Conservation (phyloP, 1,140 invertebrate species). For the Meteorus sp. region DNA sequence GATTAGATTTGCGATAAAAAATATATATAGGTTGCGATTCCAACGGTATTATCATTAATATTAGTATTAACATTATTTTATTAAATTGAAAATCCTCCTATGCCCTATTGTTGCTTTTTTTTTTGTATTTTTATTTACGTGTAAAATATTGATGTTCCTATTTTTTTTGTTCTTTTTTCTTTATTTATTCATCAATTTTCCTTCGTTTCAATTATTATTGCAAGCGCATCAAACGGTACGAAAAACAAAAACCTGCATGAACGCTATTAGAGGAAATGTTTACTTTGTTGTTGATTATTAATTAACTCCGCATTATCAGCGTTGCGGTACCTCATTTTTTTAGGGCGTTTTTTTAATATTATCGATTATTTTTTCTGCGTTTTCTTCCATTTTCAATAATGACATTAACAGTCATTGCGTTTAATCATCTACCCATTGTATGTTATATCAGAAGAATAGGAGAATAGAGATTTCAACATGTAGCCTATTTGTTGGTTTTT, state of each 20-base stretch:
- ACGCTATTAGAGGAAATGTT: constrained; percentile 3
- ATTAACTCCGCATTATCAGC: too few species aligned
- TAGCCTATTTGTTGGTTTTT: constrained; percentile 8
- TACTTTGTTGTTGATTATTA: constrained; percentile 5
- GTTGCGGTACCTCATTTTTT: constrained; percentile 6
- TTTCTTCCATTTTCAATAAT: neutral
- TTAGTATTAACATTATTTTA: constrained; percentile 11
- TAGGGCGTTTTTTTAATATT: neutral
- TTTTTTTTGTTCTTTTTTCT: constrained; percentile 21
- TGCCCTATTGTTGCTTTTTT: constrained; percentile 14
- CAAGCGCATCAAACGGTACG: constrained; percentile 19
- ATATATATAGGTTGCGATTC: constrained; percentile 31
- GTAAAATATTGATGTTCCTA: constrained; percentile 22
- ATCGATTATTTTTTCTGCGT: neutral
- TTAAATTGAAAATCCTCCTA: constrained; percentile 29
- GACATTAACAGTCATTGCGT: too few species aligned
- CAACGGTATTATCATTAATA: constrained; percentile 22
- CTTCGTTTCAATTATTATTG: constrained; percentile 21
- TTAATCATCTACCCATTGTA: constrained; percentile 3
- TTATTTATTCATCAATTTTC: constrained; percentile 20
- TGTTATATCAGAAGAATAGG: constrained; percentile 16
- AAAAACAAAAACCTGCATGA: neutral
- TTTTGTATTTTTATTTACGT: constrained; percentile 14
- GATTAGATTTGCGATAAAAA: constrained; percentile 31
- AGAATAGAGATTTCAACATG: constrained; percentile 15